Conservation (phyloP, 2,797 vertebrate species). For the Sebastes hubbsi region DNA sequence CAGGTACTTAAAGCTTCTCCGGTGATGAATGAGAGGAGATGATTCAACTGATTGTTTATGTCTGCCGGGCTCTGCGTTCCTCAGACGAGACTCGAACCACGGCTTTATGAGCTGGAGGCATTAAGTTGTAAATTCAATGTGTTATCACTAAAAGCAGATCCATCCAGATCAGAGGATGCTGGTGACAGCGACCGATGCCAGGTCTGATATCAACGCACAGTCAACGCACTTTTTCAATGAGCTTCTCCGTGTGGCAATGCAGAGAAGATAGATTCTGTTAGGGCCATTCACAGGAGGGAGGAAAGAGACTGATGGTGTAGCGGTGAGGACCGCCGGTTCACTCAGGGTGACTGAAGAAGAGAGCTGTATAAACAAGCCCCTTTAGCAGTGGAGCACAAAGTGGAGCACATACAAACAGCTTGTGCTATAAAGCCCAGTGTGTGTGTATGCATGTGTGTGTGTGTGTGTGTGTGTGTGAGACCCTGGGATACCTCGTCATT, state of each 20-base stretch:
- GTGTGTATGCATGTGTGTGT: constrained; percentile 44
- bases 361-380: constrained; percentile 69
- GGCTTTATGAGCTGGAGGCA: background rate
- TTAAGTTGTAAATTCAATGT: constrained; percentile 11
- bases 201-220: constrained; percentile 18
- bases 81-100: background rate
- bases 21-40: constrained; percentile 42
- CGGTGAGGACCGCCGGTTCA: constrained; percentile 53
- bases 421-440: constrained; percentile 40
- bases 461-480: constrained; percentile 39
- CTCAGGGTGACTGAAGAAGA: constrained; percentile 67
- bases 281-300: constrained; percentile 27
- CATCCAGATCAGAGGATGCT: constrained; percentile 25
- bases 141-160: constrained; percentile 24
- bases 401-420: constrained; percentile 61
- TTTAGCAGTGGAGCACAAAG: constrained; percentile 71
- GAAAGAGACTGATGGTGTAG: constrained; percentile 41
- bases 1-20: constrained; percentile 50
- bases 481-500: constrained; percentile 62
- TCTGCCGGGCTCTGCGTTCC: background rate
- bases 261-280: constrained; percentile 50
- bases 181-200: constrained; percentile 30
- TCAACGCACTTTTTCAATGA: constrained; percentile 6
- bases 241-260: constrained; percentile 12
- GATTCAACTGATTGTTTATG: constrained; percentile 35